phyloP scores from a whole-genome alignment of 2,888 invertebrate species.

The Synergus japonicus region DNA sequence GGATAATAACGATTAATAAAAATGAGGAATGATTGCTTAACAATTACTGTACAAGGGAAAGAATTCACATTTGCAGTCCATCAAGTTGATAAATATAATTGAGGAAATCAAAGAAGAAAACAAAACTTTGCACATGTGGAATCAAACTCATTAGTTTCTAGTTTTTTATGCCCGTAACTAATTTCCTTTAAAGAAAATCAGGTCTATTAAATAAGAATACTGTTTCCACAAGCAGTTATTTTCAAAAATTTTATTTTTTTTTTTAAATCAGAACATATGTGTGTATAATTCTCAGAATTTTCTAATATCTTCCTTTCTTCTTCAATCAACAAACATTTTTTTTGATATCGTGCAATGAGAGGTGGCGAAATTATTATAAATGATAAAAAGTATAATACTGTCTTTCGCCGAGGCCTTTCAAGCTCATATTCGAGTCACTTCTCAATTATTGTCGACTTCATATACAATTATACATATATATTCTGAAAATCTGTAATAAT shows the following conservation, averaged over 20 bases:
- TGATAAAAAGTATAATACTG: conserved; percentile 38
- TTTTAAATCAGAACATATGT: not conserved
- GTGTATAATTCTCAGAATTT: not conserved
- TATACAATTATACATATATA: not conserved
- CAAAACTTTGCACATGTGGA: not conserved
- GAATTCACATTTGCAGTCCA: conserved; percentile 16
- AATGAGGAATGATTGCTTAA: conserved; percentile 26
- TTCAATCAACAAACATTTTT: not conserved
- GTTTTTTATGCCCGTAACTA: not conserved
- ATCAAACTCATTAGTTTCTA: not conserved
- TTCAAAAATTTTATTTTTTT: not conserved
- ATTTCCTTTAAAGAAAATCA: not conserved
- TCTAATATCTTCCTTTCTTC: not conserved
- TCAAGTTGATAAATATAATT: conserved; percentile 22
- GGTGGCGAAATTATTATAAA: conserved; percentile 31
- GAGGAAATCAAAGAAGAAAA: conserved; percentile 21
- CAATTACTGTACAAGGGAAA: conserved; percentile 31
- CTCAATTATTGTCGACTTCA: conserved; percentile 14
- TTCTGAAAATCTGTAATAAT: not conserved
- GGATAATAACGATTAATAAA: conserved; percentile 20
- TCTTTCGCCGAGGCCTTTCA: conserved; percentile 21
- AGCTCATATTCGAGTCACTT: not conserved
- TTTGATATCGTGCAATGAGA: conserved; percentile 7
- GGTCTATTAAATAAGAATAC: too few relatives aligned
- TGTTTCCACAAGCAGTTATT: not conserved